A percentile compares a stretch with the other conserved stretches of the same genome.
phyloP scores from a whole-genome alignment of 23 tunicate species.

The Styela plicata region DNA sequence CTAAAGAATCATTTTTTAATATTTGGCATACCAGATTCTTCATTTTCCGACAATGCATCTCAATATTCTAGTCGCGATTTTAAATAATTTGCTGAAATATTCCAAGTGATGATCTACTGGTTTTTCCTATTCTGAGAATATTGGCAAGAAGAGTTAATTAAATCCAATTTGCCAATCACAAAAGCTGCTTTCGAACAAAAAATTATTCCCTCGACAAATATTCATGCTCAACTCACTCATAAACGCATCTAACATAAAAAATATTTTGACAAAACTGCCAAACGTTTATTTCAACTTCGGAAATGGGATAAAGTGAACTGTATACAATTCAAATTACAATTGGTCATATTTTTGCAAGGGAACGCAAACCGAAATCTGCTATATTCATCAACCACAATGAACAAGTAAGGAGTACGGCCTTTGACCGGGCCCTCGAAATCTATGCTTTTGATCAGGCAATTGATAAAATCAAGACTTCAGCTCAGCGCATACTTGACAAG shows the following conservation, averaged over 20 bases:
- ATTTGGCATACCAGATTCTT: neutral
- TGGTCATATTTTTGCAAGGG: too few relatives aligned
- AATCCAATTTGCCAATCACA: slow-evolving; percentile 6
- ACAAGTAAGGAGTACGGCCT: too few relatives aligned
- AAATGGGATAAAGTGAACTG: slow-evolving; percentile 27
- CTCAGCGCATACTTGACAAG: too few relatives aligned
- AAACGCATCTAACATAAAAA: slow-evolving; percentile 13
- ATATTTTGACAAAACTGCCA: neutral
- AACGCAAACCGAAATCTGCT: too few relatives aligned
- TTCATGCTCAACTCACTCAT: neutral
- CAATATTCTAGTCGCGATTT: neutral
- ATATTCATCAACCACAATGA: too few relatives aligned
- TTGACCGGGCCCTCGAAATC: too few relatives aligned
- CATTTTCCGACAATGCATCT: neutral
- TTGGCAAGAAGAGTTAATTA: slow-evolving; percentile 4
- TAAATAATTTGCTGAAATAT: neutral
- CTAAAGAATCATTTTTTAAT: neutral
- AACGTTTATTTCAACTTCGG: slow-evolving; percentile 1
- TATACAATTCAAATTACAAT: too few relatives aligned
- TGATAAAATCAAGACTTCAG: too few relatives aligned
- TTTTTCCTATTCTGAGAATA: neutral
- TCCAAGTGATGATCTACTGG: neutral
- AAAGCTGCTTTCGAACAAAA: neutral
- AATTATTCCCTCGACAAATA: slow-evolving; percentile 18
- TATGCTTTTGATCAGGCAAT: too few relatives aligned